Base-by-base conservation (phyloP, 2,888 invertebrate species). In the Epistrophe eligans region DNA sequence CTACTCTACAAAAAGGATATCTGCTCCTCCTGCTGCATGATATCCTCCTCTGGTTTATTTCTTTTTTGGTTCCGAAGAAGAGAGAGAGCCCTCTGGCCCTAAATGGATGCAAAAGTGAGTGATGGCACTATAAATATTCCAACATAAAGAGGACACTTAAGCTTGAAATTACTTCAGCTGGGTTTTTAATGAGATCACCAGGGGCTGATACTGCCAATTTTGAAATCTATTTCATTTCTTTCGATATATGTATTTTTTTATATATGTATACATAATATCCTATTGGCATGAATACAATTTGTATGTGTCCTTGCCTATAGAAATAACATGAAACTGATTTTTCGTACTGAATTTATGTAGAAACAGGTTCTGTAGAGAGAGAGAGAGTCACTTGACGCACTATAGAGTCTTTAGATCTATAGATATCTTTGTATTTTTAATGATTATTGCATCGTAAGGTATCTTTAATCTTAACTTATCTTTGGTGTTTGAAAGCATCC, bases 141-240 rank as follows among this genome's bases (percentile, higher is more conserved):
- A 77, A 81, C 79, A 81, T 79, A 87, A 89, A 81, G 87, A 89
- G 88, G 89, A 89, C 88, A 89, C 88, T 89, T 88, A 88, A 88
- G 87, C 83, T 81, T 79, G 76, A 89, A 89, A 89, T 89, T 89
- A 89, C 85, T 87, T 88, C 87, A 87, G 81, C 84, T 84, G 83
- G 88, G 84, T 87, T 88, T 88, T 89, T 89, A 89, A 88, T 89
- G 88, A 88, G 87, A 89, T 89, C 89, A 89, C 88, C 70, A 82
- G 89, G 89, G 88, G 88, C 72, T 82, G 66, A 48, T 83, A 52
- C 45, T 87, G 79, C 74, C 79, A 79, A 72, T 79, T 79, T 45
- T 24, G 64, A 62, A 73, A 60, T 48, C 52, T 52, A 28, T 48
- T 67, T 55, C 11, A 7, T 32, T 52, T 45, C 55, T 15, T 58